A percentile compares a stretch with the other conserved stretches of the same genome.
Evolutionary conservation across 2,888 invertebrate species (phyloP).

Genomic region (Plagiodera versicolora): DNA sequence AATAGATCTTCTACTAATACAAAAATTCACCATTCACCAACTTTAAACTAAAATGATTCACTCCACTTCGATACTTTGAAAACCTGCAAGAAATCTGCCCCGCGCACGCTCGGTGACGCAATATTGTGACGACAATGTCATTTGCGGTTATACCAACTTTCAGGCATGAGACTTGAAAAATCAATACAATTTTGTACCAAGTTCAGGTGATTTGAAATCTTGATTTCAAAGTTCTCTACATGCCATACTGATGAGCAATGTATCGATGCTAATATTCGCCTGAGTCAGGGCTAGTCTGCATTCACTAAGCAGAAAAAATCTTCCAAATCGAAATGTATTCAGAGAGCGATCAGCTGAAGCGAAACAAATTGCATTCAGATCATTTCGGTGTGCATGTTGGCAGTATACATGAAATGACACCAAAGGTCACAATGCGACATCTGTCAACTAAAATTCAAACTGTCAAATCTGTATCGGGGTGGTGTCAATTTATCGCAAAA

Average conservation of each 20-base stretch:
- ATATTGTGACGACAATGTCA: constrained; percentile 62
- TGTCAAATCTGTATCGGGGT: constrained; percentile 44
- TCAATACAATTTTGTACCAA: not conserved
- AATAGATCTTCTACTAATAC: constrained; percentile 34
- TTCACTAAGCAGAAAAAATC: no score
- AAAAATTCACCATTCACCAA: constrained; percentile 45
- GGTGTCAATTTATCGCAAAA: constrained; percentile 52
- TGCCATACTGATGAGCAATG: no score
- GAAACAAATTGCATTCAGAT: no score
- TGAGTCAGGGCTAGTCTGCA: no score
- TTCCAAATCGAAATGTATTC: no score
- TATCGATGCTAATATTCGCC: no score
- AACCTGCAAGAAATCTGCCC: constrained; percentile 57
- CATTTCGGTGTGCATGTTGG: no score
- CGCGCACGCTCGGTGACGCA: constrained; percentile 68
- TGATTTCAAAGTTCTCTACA: no score
- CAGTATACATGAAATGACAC: no score
- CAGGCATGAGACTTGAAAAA: not conserved
- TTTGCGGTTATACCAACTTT: not conserved
- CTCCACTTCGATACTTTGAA: constrained; percentile 38
- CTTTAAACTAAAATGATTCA: constrained; percentile 54
- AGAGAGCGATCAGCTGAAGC: no score
- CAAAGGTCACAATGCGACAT: constrained; percentile 14
- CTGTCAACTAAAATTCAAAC: constrained; percentile 19
- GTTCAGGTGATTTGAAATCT: not conserved